Evolutionary conservation across 2,797 vertebrate species (phyloP), one percentile per base, ranked within the genome.

Genomic region (Acanthurus tractus): DNA sequence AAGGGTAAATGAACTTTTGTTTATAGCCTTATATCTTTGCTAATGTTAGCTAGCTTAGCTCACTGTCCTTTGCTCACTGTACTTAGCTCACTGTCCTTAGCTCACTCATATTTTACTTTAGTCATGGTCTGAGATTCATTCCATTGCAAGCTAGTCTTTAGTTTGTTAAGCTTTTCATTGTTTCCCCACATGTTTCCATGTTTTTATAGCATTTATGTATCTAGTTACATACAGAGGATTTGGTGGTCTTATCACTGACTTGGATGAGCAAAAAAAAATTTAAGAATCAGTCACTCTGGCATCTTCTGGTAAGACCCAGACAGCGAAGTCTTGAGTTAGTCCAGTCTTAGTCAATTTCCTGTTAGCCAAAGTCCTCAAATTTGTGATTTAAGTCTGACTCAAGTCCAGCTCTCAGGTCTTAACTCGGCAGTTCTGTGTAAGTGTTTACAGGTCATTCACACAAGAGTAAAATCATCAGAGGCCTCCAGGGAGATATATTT

Each of bases 401-500:
- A 29, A 34, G 29, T 34, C 29, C 9, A 7, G 8, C 0, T 53
- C 46, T 66, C 10, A 13, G 40, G 59, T 10, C 45, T 23, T 13
- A 12, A 59, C 23, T 34, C 13, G 25, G 13, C 13, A 48, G 40
- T 36, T 69, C 12, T 59, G 63, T 50, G 6, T 44, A 15, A 25
- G 45, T 68, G 25, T 54, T 13, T 23, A 34, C 23, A 18, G 1
- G 59, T 45, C 11, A 6, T 44, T 12, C 34, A 48, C 29, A 53
- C 38, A 34, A 67, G 25, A 70, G 56, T 15, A 63, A 50, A 62
- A 25, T 22, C 56, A 45, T 38, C 3, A 57, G 75, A 62, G 36
- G 6, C 13, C 18, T 63, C 34, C 22, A 5, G 23, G 63, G 11
- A 54, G 22, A 63, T 58, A 52, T 68, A 67, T 81, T 74, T 38